Evolutionary conservation across 2,888 invertebrate genomes (phyloP).

Genomic region (Epinotia brunnichana): DNA sequence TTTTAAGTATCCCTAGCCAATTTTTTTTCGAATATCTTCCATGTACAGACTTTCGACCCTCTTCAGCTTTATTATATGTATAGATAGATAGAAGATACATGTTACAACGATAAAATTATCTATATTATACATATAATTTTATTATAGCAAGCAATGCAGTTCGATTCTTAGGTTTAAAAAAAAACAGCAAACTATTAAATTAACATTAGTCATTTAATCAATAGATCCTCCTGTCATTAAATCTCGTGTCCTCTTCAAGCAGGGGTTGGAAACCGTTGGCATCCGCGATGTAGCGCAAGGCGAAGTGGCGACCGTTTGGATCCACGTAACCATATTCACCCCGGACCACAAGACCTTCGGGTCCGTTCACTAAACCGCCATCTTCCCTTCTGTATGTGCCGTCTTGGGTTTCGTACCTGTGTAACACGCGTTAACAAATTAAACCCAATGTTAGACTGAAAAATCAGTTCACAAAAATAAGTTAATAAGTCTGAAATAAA

Average conservation of each 20-base stretch:
- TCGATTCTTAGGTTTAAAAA: not conserved
- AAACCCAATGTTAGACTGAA: not conserved
- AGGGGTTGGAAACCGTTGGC: conserved; percentile 80
- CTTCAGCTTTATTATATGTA: too few relatives aligned
- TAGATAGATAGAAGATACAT: too few relatives aligned
- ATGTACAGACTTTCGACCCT: too few relatives aligned
- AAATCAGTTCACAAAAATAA: too few relatives aligned
- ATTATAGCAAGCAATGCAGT: too few relatives aligned
- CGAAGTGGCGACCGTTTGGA: conserved; percentile 70
- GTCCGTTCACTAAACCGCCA: conserved; percentile 60
- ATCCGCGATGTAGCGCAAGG: conserved; percentile 84
- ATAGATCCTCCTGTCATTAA: conserved; percentile 73
- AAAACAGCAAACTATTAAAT: too few relatives aligned
- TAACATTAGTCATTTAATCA: conserved; percentile 42
- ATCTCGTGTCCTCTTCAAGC: conserved; percentile 60
- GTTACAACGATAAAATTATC: too few relatives aligned
- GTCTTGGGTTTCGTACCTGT: conserved; percentile 77
- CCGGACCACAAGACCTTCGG: conserved; percentile 62
- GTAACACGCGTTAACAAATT: not conserved
- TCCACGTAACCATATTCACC: conserved; percentile 83
- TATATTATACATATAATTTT: too few relatives aligned
- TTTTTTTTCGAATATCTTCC: too few relatives aligned
- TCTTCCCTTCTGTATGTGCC: conserved; percentile 81
- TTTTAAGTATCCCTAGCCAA: too few relatives aligned
- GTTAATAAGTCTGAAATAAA: too few relatives aligned